Conservation (phyloP, 1,140 invertebrate species). For the Phthorimaea operculella region DNA sequence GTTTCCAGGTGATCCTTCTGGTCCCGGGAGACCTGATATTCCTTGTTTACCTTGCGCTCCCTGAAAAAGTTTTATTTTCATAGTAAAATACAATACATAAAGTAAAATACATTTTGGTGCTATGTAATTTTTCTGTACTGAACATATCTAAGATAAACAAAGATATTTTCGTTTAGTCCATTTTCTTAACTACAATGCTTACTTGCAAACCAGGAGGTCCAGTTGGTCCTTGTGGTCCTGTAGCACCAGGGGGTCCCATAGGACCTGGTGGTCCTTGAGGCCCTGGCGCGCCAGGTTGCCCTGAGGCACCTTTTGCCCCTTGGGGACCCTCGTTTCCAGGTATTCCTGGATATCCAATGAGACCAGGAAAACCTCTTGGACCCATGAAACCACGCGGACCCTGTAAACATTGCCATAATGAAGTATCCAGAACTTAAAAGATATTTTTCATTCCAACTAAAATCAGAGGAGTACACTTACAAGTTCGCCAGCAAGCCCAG, state of each 20-base stretch:
- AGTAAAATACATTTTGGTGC: too few species aligned
- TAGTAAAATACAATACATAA: too few species aligned
- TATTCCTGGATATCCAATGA: conserved; percentile 80
- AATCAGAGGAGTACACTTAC: conserved; percentile 50
- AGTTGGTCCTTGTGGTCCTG: conserved; percentile 74
- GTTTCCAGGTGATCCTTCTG: conserved; percentile 78
- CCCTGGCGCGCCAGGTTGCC: conserved; percentile 76
- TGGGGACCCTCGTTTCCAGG: conserved; percentile 78
- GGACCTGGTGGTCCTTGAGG: conserved; percentile 75
- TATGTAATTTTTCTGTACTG: too few species aligned
- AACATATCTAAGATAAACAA: too few species aligned
- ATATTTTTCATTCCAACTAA: background rate
- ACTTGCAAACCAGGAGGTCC: conserved; percentile 78
- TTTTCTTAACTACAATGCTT: conserved; percentile 12
- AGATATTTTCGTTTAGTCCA: too few species aligned
- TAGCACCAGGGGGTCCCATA: conserved; percentile 72
- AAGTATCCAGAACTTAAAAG: too few species aligned
- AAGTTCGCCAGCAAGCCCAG: conserved; percentile 82
- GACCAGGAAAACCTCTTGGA: conserved; percentile 80
- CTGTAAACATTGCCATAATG: conserved; percentile 48
- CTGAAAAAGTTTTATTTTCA: conserved; percentile 57
- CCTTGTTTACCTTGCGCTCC: conserved; percentile 80
- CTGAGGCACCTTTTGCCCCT: conserved; percentile 78
- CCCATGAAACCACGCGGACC: conserved; percentile 86
- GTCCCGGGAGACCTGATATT: conserved; percentile 77